Base-by-base conservation (phyloP, 2,888 invertebrate genomes). In the Stratiomys singularior region DNA sequence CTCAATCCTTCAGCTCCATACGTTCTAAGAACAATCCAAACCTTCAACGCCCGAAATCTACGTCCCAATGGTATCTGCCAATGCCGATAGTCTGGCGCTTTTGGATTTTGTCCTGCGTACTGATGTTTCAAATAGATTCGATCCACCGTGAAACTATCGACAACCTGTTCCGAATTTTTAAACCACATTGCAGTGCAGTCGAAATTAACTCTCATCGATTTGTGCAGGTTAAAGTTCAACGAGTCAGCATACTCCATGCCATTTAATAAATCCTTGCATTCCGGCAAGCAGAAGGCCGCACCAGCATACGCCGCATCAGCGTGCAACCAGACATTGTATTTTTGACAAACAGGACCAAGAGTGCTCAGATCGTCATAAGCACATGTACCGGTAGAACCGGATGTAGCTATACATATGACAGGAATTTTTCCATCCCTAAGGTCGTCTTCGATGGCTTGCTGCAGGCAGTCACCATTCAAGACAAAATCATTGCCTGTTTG, bases 281-380 rank as follows among this genome's bases (percentile, higher is more conserved):
- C 99, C 0, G 97, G 97, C 83, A 98, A 96, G 76, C 96, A 91
- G 82, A 98, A 93, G 0, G 96, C 96, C 9, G 94, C 92, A 0
- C 98, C 95, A 1, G 98, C 98, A 85, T 99, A 99, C 0, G 98
- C 98, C 0, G 98, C 98, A 84, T 99, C 99, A 0, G 98, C 92
- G 85, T 99, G 99, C 30, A 98, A 88, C 98, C 98, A 99, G 1
- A 98, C 87, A 27, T 91, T 88, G 81, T 92, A 88, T 82, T 91
- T 87, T 60, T 91, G 89, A 83, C 98, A 97, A 56, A 97, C 89
- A 7, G 92, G 92, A 0, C 96, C 96, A 56, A 99, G 85, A 85
- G 96, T 95, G 23, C 91, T 89, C 18, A 99, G 87, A 81, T 94
- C 92, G 86, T 99, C 99, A 85, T 96, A 98, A 0, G 97, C 95